These are phyloP conservation scores for Xiphophorus couchianus DNA, from an alignment of 2,113 vertebrate genomes.

Conservation along the genomic window DNA sequence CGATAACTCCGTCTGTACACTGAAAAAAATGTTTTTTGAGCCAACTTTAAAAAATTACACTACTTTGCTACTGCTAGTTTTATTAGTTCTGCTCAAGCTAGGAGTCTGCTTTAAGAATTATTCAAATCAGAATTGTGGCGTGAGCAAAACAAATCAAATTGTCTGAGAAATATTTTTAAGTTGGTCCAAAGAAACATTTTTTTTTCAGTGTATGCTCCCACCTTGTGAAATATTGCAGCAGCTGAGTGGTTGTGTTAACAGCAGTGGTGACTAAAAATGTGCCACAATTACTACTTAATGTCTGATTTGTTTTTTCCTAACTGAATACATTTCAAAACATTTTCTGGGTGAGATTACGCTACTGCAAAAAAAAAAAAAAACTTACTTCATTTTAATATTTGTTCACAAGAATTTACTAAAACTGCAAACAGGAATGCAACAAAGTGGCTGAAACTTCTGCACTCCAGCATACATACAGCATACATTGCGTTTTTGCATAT, in stretches of 20 bases:
- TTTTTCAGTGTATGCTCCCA: background rate
- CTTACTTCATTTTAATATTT: slow-evolving; percentile 20
- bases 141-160: no score
- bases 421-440: background rate
- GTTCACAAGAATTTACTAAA: background rate
- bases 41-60: no score
- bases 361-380: slow-evolving; percentile 19
- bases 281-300: background rate
- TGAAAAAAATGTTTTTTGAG: no score
- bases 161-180: no score
- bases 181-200: no score
- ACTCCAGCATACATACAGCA: slow-evolving; percentile 47
- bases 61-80: no score
- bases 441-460: slow-evolving; percentile 16
- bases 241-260: background rate
- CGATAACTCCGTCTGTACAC: no score
- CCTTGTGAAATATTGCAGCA: background rate
- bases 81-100: no score
- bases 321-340: background rate
- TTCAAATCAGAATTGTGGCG: no score
- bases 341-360: slow-evolving; percentile 35
- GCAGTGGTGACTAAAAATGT: background rate
- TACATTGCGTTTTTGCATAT: no score
- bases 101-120: no score
- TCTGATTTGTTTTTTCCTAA: background rate